These are phyloP conservation scores for Pollachius pollachius DNA, from an alignment of 2,113 vertebrate species.

Conservation along the genomic window DNA sequence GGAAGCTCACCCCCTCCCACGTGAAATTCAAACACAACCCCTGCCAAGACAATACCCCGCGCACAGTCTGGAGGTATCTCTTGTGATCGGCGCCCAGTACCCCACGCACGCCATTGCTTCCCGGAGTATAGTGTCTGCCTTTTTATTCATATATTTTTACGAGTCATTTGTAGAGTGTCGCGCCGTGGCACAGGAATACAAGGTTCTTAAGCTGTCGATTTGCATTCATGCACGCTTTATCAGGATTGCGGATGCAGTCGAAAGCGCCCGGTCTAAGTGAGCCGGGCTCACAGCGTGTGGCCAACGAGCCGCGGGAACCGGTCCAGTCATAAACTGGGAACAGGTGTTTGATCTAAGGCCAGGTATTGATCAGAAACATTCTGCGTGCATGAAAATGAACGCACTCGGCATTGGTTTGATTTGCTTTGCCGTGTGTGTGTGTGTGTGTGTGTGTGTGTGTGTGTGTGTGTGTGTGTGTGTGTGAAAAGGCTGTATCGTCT, in stretches of 20 bases:
- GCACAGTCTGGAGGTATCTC: no score
- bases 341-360: constrained; percentile 67
- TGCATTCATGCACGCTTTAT: constrained; percentile 67
- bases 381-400: constrained; percentile 53
- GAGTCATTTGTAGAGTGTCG: constrained; percentile 16
- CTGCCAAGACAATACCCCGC: no score
- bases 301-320: constrained; percentile 56
- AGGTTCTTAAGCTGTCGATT: constrained; percentile 72
- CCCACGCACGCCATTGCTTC: no score
- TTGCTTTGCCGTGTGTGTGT: neutral
- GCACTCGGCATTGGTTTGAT: neutral
- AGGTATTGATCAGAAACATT: constrained; percentile 72
- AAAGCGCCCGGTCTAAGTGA: constrained; percentile 45
- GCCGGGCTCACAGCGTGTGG: constrained; percentile 55
- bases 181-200: constrained; percentile 25
- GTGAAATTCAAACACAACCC: no score
- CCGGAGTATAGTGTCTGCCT: no score
- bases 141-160: constrained; percentile 43
- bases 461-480: constrained; percentile 5
- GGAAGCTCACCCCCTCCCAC: no score
- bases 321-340: constrained; percentile 57
- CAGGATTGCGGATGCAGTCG: constrained; percentile 62
- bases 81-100: no score
- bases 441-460: constrained; percentile 27
- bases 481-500: constrained; percentile 3